Conservation (phyloP, 1,140 invertebrate genomes). For the Fopius arisanus region DNA sequence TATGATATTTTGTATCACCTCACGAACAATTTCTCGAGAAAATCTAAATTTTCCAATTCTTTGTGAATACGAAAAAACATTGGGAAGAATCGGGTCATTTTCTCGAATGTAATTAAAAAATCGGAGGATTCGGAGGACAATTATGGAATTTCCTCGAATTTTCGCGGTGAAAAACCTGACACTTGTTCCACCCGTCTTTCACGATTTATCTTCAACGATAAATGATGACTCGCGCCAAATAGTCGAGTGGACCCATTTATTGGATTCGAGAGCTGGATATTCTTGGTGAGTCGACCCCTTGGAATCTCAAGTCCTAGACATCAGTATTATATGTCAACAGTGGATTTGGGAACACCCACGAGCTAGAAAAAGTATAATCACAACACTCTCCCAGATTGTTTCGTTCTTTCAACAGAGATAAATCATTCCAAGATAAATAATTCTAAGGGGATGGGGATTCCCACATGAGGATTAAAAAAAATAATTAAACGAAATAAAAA, state of each 20-base stretch:
- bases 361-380: background rate
- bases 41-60: too few species aligned
- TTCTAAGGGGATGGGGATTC: too few species aligned
- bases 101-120: too few species aligned
- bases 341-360: background rate
- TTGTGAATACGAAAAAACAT: too few species aligned
- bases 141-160: background rate
- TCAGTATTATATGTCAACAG: background rate
- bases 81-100: too few species aligned
- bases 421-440: too few species aligned
- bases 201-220: background rate
- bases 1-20: too few species aligned
- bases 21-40: too few species aligned
- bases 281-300: background rate
- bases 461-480: too few species aligned
- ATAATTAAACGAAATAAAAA: too few species aligned
- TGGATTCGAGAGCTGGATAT: background rate
- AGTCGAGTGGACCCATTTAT: background rate
- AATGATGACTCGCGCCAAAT: background rate
- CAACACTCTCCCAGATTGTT: background rate
- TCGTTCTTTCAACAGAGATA: background rate
- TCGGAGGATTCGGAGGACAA: too few species aligned
- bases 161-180: background rate
- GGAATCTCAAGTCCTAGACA: too few species aligned
- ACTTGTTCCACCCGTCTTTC: background rate